Evolutionary conservation across 2,888 invertebrate genomes (phyloP), one percentile per base, ranked within the genome.

Genomic region (Chrysolina americana): DNA sequence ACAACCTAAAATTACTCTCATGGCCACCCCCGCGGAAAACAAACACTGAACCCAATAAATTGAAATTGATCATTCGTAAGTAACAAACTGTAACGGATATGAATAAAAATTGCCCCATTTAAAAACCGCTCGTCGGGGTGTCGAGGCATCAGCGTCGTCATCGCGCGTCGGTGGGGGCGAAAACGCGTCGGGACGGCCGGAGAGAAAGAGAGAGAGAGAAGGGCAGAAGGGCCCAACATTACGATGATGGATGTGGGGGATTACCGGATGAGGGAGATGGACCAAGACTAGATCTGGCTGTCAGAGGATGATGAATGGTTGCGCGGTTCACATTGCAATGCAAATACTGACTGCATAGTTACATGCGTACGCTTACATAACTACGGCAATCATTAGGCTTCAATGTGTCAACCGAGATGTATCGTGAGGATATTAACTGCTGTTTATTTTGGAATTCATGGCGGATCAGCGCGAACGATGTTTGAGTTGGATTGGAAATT

Each of bases 281-380:
- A 84, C 84, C 84, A 84, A 82, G 84, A 85, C 85, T 86, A 85
- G 85, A 86, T 86, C 85, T 84, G 81, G 80, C 85, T 86, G 86
- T 86, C 86, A 85, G 76, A 79, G 78, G 82, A 86, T 86, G 86
- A 86, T 86, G 83, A 85, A 85, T 83, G 84, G 81, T 79, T 81
- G 79, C 80, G 79, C 80, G 80, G 84, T 84, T 84, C 82, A 85
- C 84, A 84, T 85, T 85, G 85, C 84, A 83, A 83, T 75, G 75
- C 75, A 75, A 75, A 75, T 75, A 73, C 68, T 76, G 73, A 76
- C 76, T 76, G 76, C 76, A 76, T 73, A 76, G 76, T 76, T 76
- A 73, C 73, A 73, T 70, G 75, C 73, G 73, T 73, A 70, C 65
- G 68, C 63, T 71, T 70, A 71, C 68, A 68, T 56, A 72, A 75